phyloP scores from a whole-genome alignment of 2,113 vertebrate genomes.

The Synodontis membranacea region DNA sequence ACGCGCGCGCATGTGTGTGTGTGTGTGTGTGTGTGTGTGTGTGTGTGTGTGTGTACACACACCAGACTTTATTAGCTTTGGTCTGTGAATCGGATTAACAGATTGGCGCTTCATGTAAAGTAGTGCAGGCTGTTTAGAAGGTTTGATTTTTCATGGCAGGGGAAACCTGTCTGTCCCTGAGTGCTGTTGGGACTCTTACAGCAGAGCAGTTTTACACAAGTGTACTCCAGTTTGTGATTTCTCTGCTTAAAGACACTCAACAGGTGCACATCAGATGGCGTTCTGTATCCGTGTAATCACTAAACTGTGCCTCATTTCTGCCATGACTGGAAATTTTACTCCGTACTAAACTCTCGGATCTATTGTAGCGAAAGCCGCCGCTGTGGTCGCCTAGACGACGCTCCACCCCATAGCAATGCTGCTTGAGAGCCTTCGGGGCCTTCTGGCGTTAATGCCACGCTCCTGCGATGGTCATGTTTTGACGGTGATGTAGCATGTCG shows the following conservation, averaged over 20 bases:
- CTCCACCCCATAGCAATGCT: not conserved
- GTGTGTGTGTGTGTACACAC: too few relatives aligned
- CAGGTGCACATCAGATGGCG: not conserved
- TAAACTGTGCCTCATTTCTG: not conserved
- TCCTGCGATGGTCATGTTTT: not conserved
- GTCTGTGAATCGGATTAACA: not conserved
- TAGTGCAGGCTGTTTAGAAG: too few relatives aligned
- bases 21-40: too few relatives aligned
- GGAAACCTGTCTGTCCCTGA: not conserved
- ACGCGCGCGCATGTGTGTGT: too few relatives aligned
- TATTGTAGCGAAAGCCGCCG: not conserved
- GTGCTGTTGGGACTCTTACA: not conserved
- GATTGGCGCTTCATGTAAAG: too few relatives aligned
- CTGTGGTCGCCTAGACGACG: not conserved
- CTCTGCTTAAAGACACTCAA: not conserved
- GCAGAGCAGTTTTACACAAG: not conserved
- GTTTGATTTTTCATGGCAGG: too few relatives aligned
- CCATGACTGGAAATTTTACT: not conserved
- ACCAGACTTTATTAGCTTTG: not conserved
- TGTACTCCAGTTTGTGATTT: not conserved
- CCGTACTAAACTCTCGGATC: not conserved
- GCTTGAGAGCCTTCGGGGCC: not conserved
- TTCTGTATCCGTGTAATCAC: not conserved
- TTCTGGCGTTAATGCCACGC: not conserved
- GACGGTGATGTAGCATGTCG: too few relatives aligned